These are phyloP conservation scores for Lysiphlebus fabarum DNA, from an alignment of 1,140 invertebrate genomes.

Conservation along the genomic window DNA sequence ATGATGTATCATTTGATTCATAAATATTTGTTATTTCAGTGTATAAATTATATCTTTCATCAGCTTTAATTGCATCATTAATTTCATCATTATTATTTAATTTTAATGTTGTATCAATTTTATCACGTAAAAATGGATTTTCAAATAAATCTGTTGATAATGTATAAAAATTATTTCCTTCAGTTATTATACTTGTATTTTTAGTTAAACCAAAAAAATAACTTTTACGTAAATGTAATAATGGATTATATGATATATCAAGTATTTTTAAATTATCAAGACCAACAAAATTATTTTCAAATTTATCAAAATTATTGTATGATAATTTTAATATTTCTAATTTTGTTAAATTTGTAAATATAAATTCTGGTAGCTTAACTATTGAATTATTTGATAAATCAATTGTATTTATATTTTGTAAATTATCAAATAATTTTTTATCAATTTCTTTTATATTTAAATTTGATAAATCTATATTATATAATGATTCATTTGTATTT, in stretches of 20 bases:
- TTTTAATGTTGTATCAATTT: background rate
- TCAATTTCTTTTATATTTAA: constrained; percentile 23
- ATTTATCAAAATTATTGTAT: constrained; percentile 27
- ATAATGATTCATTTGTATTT: background rate
- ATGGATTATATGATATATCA: constrained; percentile 31
- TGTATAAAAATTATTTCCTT: constrained; percentile 29
- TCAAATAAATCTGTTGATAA: constrained; percentile 32
- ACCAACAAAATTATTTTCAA: constrained; percentile 31
- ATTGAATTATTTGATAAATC: constrained; percentile 32
- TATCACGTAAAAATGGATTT: constrained; percentile 29
- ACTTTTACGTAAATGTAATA: constrained; percentile 28
- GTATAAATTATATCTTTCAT: background rate
- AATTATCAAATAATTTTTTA: constrained; percentile 30
- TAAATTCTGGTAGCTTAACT: constrained; percentile 28
- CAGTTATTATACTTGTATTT: constrained; percentile 22
- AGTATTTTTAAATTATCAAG: constrained; percentile 32
- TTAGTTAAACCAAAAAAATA: constrained; percentile 31
- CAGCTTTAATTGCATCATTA: background rate
- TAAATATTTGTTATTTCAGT: background rate
- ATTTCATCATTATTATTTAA: background rate
- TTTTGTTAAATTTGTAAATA: constrained; percentile 35
- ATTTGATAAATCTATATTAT: constrained; percentile 27
- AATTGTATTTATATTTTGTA: constrained; percentile 26
- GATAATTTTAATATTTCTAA: constrained; percentile 28
- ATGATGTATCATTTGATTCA: constrained; percentile 1